Evolutionary conservation across 2,888 invertebrate species (phyloP), one percentile per base, ranked within the genome.

Genomic region (Aspidiotus rigidus): DNA sequence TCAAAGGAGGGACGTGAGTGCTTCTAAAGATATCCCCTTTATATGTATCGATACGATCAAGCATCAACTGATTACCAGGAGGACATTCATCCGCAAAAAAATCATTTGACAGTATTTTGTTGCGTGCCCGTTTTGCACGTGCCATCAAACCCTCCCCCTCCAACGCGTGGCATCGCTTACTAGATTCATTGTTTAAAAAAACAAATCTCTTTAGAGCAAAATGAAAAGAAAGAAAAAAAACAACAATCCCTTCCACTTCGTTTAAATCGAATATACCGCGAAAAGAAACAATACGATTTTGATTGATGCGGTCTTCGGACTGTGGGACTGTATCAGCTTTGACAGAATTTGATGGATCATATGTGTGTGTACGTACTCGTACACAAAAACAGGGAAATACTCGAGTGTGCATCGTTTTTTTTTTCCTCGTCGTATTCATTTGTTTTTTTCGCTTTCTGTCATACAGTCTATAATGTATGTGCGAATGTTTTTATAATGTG

Each of bases 271-370:
- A 41, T 41, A 49, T 41, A 39, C 57, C 16, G 66, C 57, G 44
- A 59, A 59, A 66, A 66, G 44, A 66, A 66, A 66, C 66, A 66
- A 66, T 66, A 60, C 57, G 66, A 42, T 66, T 66, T 66, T 66
- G 66, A 66, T 66, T 66, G 66, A 66, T 66, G 66, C 66, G 66
- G 66, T 66, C 66, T 28, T 54, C 64, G 66, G 66, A 66, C 59
- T 59, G 57, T 66, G 59, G 66, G 66, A 66, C 59, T 59, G 57
- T 66, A 66, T 66, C 66, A n/a, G 64, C 42, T 66, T 57, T 66
- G 66, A 66, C 66, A 66, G 57, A 42, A 44, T 66, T 66, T 66
- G 66, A 66, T 66, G 66, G 59, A 66, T 66, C 66, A 59, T 59
- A 59, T 17, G 56, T 16, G 16, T n/a, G 53, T 11, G 5, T 1